phyloP scores from a whole-genome alignment of 2,888 invertebrate genomes.

The Acanthosepion lycidas region DNA sequence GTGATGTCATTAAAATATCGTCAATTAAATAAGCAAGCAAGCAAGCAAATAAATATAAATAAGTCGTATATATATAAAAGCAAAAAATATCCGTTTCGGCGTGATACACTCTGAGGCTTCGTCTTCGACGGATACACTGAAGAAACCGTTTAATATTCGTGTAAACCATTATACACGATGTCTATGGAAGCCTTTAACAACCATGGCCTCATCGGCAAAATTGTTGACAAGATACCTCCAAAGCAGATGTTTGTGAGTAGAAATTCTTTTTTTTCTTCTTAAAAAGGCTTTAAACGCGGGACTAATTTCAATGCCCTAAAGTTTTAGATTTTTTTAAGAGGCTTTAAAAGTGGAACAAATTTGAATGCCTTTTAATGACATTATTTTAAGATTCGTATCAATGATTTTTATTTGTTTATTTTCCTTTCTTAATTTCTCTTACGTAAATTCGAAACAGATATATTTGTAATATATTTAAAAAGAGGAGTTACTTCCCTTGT shows the following conservation, averaged over 20 bases:
- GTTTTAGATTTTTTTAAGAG: no score
- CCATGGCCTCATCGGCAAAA: constrained; percentile 52
- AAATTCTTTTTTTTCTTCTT: background rate
- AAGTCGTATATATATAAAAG: background rate
- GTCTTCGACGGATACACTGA: background rate
- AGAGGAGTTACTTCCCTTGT: no score
- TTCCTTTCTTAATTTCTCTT: no score
- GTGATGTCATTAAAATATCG: constrained; percentile 22
- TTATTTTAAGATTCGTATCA: no score
- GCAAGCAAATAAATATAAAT: background rate
- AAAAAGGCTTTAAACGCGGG: no score
- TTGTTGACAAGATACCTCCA: constrained; percentile 51
- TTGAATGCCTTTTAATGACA: no score
- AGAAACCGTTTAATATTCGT: background rate
- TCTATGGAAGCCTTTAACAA: constrained; percentile 50
- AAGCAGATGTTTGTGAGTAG: constrained; percentile 49
- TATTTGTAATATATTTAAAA: no score
- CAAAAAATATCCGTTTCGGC: background rate
- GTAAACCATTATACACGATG: background rate
- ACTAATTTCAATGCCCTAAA: no score
- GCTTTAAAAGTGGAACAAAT: no score
- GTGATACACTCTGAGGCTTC: background rate
- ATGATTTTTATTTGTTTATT: no score
- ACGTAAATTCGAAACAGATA: no score
- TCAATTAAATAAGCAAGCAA: background rate